These are phyloP conservation scores for Epinephelus malabaricus DNA, from an alignment of 2,797 vertebrate genomes.

Conservation along the genomic window DNA sequence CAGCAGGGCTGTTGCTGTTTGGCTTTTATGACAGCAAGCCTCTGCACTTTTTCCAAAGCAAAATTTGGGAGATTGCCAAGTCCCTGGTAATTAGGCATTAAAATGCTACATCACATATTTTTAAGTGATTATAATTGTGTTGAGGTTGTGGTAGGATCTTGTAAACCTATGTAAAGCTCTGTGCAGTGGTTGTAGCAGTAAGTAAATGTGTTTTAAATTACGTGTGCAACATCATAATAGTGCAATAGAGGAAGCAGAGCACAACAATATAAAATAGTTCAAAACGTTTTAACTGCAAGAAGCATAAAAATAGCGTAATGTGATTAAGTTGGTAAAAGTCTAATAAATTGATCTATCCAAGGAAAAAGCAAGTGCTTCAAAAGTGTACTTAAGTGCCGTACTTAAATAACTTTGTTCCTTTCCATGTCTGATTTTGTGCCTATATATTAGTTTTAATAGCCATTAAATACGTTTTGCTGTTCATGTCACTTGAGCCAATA, in stretches of 20 bases:
- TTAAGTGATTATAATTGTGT: constrained; percentile 25
- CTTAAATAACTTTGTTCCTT: constrained; percentile 4
- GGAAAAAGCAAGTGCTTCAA: constrained; percentile 18
- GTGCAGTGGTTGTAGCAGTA: constrained; percentile 14
- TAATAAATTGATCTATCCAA: not conserved
- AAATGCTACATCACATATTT: constrained; percentile 23
- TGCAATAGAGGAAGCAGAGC: not conserved
- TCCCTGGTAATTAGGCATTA: constrained; percentile 25
- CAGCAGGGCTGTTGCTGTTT: constrained; percentile 26
- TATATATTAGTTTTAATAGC: constrained; percentile 17
- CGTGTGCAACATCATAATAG: not conserved
- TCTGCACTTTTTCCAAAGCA: constrained; percentile 46
- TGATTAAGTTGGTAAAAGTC: not conserved
- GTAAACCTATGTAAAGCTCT: constrained; percentile 26
- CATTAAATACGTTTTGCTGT: constrained; percentile 24
- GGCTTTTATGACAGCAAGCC: constrained; percentile 40
- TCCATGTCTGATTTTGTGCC: constrained; percentile 16
- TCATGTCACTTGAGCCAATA: constrained; percentile 32
- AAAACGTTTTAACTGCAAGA: constrained; percentile 3
- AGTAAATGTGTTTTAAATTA: constrained; percentile 25
- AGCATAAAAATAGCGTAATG: not conserved
- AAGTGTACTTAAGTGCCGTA: not conserved
- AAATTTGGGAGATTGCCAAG: constrained; percentile 33
- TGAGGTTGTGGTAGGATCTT: constrained; percentile 19
- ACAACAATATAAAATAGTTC: not conserved